A percentile compares a stretch with the other conserved stretches of the same genome.
These are phyloP conservation scores for Bombus difficillimus DNA, from an alignment of 1,140 invertebrate species.

Conservation along the genomic window DNA sequence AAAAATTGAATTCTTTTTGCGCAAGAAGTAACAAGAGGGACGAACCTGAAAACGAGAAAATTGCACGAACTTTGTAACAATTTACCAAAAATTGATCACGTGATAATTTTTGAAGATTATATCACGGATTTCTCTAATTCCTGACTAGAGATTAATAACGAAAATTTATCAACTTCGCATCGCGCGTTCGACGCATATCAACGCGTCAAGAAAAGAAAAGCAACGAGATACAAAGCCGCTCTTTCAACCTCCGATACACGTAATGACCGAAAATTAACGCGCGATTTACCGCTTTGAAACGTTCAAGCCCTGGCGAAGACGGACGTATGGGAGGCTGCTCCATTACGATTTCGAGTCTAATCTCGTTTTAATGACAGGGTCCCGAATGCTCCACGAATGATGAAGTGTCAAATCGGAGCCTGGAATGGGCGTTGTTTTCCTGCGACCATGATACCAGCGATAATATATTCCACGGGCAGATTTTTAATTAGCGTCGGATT, in stretches of 20 bases:
- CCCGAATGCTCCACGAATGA: constrained; percentile 77
- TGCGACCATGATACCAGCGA: constrained; percentile 13
- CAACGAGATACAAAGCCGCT: too few species aligned
- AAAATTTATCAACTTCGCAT: too few species aligned
- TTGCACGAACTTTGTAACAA: neutral
- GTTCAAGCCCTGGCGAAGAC: neutral
- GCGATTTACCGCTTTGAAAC: constrained; percentile 6
- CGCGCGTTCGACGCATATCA: neutral
- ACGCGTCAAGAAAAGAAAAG: neutral
- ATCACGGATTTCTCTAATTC: neutral
- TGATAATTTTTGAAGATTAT: neutral
- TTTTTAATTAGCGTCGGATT: constrained; percentile 78
- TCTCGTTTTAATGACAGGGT: constrained; percentile 82
- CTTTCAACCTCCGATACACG: neutral
- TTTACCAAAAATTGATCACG: neutral
- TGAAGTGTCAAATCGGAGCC: constrained; percentile 81
- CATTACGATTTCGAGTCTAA: constrained; percentile 78
- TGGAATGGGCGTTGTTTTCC: constrained; percentile 77
- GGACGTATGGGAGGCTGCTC: constrained; percentile 1
- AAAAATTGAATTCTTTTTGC: neutral
- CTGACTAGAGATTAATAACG: too few species aligned
- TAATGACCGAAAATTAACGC: neutral
- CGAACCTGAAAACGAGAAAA: neutral
- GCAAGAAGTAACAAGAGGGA: neutral
- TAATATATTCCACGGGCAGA: constrained; percentile 69